phyloP scores from a whole-genome alignment of 37 sponge, comb jelly and placozoan species.

The Oscarella lobularis region DNA sequence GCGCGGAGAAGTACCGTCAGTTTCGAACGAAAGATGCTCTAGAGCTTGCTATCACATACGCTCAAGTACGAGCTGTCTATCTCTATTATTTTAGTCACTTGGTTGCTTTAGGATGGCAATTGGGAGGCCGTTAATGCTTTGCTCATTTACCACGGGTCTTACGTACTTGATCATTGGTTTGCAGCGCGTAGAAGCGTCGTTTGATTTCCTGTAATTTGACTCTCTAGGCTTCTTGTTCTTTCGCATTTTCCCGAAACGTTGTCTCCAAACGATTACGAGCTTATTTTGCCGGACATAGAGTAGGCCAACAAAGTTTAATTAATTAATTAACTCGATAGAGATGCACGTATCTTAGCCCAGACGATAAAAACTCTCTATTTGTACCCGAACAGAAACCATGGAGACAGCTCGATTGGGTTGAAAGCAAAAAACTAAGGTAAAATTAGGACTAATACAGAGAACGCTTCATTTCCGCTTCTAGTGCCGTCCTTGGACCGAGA shows the following conservation, averaged over 20 bases:
- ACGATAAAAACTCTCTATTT: neutral
- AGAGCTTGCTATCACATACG: slow-evolving; percentile 12
- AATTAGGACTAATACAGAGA: too few relatives aligned
- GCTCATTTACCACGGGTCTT: slow-evolving; percentile 41
- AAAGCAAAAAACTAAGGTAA: neutral
- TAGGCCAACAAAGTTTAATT: neutral
- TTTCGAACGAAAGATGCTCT: slow-evolving; percentile 39
- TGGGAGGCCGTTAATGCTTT: slow-evolving; percentile 35
- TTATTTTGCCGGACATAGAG: slow-evolving; percentile 32
- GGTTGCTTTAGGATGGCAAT: neutral
- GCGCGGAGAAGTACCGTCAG: slow-evolving; percentile 11
- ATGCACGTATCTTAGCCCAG: too few relatives aligned
- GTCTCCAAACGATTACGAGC: slow-evolving; percentile 18
- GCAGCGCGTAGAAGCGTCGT: neutral
- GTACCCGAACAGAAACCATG: neutral
- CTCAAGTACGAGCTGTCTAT: neutral
- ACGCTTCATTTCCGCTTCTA: too few relatives aligned
- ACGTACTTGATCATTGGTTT: slow-evolving; percentile 48
- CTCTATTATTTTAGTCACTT: neutral
- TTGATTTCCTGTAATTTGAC: neutral
- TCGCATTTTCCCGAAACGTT: slow-evolving; percentile 67
- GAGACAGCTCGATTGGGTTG: neutral
- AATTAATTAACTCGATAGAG: too few relatives aligned
- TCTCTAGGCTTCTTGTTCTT: slow-evolving; percentile 35
- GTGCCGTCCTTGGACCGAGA: too few relatives aligned